A percentile compares a stretch with the other conserved stretches of the same genome.
Evolutionary conservation across 2,113 vertebrate genomes (phyloP).

Genomic region (Oncorhynchus kisutch): DNA sequence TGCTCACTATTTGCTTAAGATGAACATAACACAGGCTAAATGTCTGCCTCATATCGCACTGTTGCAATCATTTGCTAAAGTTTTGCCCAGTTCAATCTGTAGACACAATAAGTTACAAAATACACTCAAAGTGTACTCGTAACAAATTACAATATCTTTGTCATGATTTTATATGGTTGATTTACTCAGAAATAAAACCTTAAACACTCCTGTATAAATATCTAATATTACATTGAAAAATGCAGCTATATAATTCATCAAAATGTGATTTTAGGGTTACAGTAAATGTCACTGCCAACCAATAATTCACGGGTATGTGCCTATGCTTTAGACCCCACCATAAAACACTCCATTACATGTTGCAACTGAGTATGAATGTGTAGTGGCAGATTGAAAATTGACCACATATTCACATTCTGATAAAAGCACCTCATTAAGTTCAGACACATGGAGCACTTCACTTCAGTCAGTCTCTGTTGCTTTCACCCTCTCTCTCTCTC

Average conservation of each 20-base stretch:
- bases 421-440: background rate
- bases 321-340: background rate
- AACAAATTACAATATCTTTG: too few species aligned
- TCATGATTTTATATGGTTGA: too few species aligned
- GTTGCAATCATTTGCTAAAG: too few species aligned
- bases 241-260: background rate
- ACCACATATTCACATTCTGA: background rate
- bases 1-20: background rate
- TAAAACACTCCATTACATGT: background rate
- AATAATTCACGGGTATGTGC: background rate
- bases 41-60: background rate
- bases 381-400: background rate
- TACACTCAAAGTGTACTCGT: too few species aligned
- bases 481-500: conserved; percentile 6
- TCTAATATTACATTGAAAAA: background rate
- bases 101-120: too few species aligned
- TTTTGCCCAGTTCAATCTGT: too few species aligned
- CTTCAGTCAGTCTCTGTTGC: conserved; percentile 18
- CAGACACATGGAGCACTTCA: conserved; percentile 24
- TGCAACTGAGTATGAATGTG: background rate
- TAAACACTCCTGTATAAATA: too few species aligned
- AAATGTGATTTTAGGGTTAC: background rate
- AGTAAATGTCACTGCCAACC: background rate
- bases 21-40: background rate
- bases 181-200: too few species aligned